Conservation (phyloP, 1,140 invertebrate species). For the Leptinotarsa defecta region DNA sequence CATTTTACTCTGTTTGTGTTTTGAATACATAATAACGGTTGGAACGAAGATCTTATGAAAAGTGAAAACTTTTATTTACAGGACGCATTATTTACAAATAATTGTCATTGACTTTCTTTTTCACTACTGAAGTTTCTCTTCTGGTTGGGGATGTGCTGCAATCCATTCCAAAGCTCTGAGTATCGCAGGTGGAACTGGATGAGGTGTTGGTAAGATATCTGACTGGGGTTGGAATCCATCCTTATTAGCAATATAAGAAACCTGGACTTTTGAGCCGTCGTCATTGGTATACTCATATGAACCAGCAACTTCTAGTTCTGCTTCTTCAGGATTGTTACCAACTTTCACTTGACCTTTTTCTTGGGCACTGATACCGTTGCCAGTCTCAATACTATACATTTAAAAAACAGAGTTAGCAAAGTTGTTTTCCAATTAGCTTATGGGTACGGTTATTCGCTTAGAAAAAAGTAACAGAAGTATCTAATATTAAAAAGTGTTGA, state of each 20-base stretch:
- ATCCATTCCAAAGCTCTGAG: constrained; percentile 58
- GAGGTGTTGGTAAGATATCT: constrained; percentile 69
- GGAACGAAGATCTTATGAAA: too few relatives aligned
- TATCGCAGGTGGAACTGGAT: constrained; percentile 72
- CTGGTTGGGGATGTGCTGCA: constrained; percentile 36
- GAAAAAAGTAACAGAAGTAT: neutral
- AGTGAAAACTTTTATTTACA: too few relatives aligned
- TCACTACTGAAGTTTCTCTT: constrained; percentile 2
- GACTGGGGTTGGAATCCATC: constrained; percentile 69
- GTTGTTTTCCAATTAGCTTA: neutral
- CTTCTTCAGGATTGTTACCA: constrained; percentile 45
- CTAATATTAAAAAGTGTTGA: neutral
- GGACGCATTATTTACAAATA: too few relatives aligned
- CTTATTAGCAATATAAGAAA: constrained; percentile 64
- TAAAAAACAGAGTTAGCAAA: rapidly evolving
- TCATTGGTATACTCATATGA: constrained; percentile 46
- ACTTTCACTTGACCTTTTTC: constrained; percentile 59
- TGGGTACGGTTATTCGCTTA: neutral
- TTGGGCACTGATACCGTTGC: constrained; percentile 62
- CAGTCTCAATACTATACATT: constrained; percentile 60
- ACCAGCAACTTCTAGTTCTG: constrained; percentile 51
- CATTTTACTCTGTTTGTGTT: neutral
- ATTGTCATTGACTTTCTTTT: too few relatives aligned
- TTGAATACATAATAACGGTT: too few relatives aligned
- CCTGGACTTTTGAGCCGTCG: constrained; percentile 51